Evolutionary conservation across 2,797 vertebrate genomes (phyloP).

Genomic region (Antrozous pallidus): DNA sequence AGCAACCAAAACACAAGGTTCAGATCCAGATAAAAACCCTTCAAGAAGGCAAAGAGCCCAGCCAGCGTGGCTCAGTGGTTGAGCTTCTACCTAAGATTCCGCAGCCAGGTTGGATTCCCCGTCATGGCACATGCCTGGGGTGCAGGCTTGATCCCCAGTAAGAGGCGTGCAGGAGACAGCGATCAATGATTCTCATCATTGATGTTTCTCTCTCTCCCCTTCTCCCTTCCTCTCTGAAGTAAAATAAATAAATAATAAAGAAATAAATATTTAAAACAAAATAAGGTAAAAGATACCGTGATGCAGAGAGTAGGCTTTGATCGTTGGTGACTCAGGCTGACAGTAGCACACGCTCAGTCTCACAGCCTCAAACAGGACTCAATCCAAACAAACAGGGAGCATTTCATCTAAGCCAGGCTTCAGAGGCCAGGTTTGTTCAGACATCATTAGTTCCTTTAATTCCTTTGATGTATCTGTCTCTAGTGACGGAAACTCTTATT

Average conservation of each 20-base stretch:
- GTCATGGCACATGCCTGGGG: no score
- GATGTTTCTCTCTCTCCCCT: no score
- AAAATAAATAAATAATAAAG: no score
- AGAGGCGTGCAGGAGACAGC: no score
- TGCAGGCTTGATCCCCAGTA: no score
- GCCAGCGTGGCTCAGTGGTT: no score
- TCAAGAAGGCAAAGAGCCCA: neutral
- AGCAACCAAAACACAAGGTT: neutral
- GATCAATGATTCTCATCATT: no score
- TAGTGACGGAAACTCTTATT: constrained; percentile 43
- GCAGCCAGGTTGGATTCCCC: no score
- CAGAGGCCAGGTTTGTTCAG: constrained; percentile 7
- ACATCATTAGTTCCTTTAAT: constrained; percentile 11
- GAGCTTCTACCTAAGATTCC: no score
- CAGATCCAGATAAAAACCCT: neutral
- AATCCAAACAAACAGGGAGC: neutral
- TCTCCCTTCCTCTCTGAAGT: no score
- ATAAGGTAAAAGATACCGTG: neutral
- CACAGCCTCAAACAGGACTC: neutral
- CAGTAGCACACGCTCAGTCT: no score
- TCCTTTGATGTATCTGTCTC: neutral
- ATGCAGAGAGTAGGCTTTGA: neutral
- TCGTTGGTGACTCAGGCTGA: neutral
- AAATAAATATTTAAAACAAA: no score
- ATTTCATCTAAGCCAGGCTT: neutral